Conservation (phyloP, 2,113 vertebrate genomes). For the Cygnus buccinator region DNA sequence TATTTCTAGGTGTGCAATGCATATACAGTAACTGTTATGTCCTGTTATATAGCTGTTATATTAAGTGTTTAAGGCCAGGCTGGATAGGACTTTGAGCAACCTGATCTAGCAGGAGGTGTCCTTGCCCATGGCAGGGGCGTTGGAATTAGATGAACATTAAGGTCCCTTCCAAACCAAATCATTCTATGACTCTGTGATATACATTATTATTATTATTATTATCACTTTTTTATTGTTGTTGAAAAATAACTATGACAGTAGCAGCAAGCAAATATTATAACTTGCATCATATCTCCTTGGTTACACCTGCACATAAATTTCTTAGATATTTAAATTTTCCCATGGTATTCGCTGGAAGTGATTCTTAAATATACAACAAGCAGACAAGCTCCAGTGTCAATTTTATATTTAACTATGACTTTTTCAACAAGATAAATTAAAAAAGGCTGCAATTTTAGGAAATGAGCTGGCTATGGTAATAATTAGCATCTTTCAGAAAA, state of each 20-base stretch:
- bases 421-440: not conserved
- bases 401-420: not conserved
- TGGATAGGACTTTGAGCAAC: too few relatives aligned
- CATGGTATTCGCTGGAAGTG: not conserved
- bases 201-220: not conserved
- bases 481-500: not conserved
- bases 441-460: not conserved
- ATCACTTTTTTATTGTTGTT: not conserved
- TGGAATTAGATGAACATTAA: too few relatives aligned
- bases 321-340: not conserved
- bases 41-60: too few relatives aligned
- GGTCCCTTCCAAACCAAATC: too few relatives aligned
- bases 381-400: rapidly evolving
- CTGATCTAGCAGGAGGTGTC: too few relatives aligned
- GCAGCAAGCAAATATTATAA: not conserved
- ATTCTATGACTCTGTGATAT: too few relatives aligned
- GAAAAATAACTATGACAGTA: not conserved
- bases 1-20: rapidly evolving
- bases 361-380: not conserved
- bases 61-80: too few relatives aligned
- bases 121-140: too few relatives aligned
- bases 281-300: not conserved
- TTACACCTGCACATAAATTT: not conserved
- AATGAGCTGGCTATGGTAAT: rapidly evolving
- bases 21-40: not conserved